Evolutionary conservation across 2,888 invertebrate genomes (phyloP).

Genomic region (Autographa gamma): DNA sequence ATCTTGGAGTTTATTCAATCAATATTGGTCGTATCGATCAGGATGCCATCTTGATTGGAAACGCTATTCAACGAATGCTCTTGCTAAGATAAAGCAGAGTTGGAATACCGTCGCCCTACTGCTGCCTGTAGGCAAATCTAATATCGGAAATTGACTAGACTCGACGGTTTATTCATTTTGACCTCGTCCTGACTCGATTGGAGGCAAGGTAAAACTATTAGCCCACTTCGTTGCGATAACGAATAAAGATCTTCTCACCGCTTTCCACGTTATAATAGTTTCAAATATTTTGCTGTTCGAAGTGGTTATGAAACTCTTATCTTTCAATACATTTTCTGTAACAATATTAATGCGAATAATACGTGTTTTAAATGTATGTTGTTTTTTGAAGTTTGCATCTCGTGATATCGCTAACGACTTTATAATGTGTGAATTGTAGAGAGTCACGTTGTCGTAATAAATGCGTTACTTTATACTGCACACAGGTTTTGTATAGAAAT

Average conservation of each 20-base stretch:
- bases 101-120: slow-evolving; percentile 65
- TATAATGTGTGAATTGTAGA: slow-evolving; percentile 38
- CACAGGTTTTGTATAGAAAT: slow-evolving; percentile 39
- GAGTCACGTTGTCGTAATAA: slow-evolving; percentile 25
- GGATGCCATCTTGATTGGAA: slow-evolving; percentile 46
- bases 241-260: slow-evolving; percentile 61
- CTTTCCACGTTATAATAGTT: slow-evolving; percentile 32
- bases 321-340: slow-evolving; percentile 18
- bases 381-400: slow-evolving; percentile 18
- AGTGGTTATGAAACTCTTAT: slow-evolving; percentile 5
- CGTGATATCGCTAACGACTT: slow-evolving; percentile 31
- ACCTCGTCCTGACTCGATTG: slow-evolving; percentile 71
- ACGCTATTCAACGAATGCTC: slow-evolving; percentile 51
- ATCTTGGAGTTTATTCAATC: slow-evolving; percentile 26
- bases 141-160: slow-evolving; percentile 84
- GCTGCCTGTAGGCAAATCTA: slow-evolving; percentile 79
- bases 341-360: slow-evolving; percentile 21
- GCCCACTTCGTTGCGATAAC: slow-evolving; percentile 70
- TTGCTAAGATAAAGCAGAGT: slow-evolving; percentile 63
- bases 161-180: slow-evolving; percentile 79
- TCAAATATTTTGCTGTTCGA: slow-evolving; percentile 9
- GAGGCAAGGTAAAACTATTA: slow-evolving; percentile 78
- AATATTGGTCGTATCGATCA: slow-evolving; percentile 37
- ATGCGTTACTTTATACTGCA: slow-evolving; percentile 52
- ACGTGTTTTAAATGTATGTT: slow-evolving; percentile 13